Conservation (phyloP, 2,888 invertebrate species). For the Trachelus tabidus region DNA sequence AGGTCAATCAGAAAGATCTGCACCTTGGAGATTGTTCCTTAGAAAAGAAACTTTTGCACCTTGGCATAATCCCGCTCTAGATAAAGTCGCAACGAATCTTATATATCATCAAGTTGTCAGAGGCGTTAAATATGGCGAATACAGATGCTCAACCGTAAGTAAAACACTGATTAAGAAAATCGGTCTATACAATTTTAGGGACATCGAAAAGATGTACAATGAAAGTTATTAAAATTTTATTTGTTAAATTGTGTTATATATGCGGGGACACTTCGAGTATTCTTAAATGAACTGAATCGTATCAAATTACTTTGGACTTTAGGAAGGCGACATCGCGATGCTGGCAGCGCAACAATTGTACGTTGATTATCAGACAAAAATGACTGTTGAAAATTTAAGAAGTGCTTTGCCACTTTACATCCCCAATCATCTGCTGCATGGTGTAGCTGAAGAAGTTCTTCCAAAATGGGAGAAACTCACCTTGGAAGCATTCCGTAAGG, state of each 20-base stretch:
- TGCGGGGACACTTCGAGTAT: neutral
- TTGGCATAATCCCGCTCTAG: conserved; percentile 90
- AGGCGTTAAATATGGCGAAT: conserved; percentile 93
- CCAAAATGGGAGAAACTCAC: conserved; percentile 80
- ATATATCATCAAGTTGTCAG: conserved; percentile 90
- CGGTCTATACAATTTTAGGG: neutral
- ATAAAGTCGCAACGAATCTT: conserved; percentile 85
- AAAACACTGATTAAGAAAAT: neutral
- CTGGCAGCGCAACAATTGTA: conserved; percentile 92
- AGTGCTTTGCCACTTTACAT: conserved; percentile 82
- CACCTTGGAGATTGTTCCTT: conserved; percentile 89
- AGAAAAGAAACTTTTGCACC: conserved; percentile 91
- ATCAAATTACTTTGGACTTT: neutral
- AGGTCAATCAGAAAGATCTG: conserved; percentile 84
- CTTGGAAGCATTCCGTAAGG: conserved; percentile 75
- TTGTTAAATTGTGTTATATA: no score
- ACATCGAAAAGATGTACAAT: neutral
- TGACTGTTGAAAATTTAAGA: conserved; percentile 77
- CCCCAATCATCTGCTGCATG: conserved; percentile 78
- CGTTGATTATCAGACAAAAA: conserved; percentile 79
- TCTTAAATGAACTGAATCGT: neutral
- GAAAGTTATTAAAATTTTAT: neutral
- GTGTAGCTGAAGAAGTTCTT: conserved; percentile 70
- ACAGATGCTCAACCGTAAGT: conserved; percentile 75
- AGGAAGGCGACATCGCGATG: conserved; percentile 87